These are phyloP conservation scores for Trogon melanurus DNA, from an alignment of 2,113 vertebrate species.

Conservation along the genomic window DNA sequence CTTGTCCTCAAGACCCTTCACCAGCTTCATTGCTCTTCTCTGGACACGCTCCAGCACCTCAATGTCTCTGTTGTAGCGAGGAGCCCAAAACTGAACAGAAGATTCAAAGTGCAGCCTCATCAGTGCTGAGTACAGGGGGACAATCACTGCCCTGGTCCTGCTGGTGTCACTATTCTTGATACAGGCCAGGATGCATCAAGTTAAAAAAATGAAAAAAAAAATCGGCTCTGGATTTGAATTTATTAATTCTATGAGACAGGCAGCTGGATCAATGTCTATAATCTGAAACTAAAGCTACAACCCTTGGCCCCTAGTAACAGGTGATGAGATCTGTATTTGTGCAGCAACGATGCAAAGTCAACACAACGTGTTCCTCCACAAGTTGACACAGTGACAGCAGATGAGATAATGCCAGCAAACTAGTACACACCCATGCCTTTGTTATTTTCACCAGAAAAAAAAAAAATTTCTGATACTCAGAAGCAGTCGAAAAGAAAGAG, in stretches of 20 bases:
- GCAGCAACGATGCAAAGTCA: background rate
- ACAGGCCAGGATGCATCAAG: background rate
- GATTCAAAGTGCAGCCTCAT: background rate
- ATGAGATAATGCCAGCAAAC: background rate
- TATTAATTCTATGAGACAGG: background rate
- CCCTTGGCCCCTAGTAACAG: background rate
- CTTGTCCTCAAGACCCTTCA: background rate
- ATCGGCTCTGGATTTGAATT: background rate
- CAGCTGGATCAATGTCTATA: background rate
- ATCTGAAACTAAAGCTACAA: background rate
- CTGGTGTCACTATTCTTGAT: background rate
- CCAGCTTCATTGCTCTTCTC: rapidly evolving
- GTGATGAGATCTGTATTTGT: background rate
- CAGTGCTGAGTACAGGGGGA: background rate
- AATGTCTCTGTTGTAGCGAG: background rate
- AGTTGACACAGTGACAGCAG: background rate
- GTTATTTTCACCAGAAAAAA: background rate
- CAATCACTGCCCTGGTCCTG: background rate
- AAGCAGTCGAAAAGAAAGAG: background rate
- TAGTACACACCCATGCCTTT: background rate
- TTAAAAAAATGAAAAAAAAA: background rate
- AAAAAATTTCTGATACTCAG: background rate
- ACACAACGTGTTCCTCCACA: background rate
- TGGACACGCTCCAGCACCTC: background rate
- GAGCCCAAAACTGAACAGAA: background rate